Evolutionary conservation across 2,113 vertebrate species (phyloP), one percentile per base, ranked within the genome.

Genomic region (Alaudala cheleensis): DNA sequence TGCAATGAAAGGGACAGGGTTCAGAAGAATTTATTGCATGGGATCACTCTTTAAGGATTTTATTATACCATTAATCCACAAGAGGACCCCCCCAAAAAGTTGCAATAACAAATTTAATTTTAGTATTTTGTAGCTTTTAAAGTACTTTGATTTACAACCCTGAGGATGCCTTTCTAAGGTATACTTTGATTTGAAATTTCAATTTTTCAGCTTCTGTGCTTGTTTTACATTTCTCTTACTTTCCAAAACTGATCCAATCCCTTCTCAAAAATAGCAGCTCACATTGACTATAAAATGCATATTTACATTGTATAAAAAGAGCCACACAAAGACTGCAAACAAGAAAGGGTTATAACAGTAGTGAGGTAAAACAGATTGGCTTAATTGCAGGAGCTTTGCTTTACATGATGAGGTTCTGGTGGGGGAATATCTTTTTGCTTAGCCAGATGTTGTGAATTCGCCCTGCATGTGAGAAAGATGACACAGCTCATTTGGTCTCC

Each of bases 371-470:
- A 67, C 44, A 87, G 70, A 87, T 28, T 93, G 61, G 65, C 69
- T 93, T 87, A 85, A 92, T 93, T 91, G 72, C 77, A 89, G 73
- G 81, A 80, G 70, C 53, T 95, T 91, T 84, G 61, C 73, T 93
- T 88, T 81, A 49, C 81, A 39, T 72, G 69, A 92, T 89, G 86
- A 94, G 56, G 44, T 92, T 95, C 71, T 94, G 80, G 61, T 95
- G 92, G 64, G 81, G 83, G 69, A 90, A 10, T 89, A 37, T 57
- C 83, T 93, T 81, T 81, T 87, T 89, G 61, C 83, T 96, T 71
- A 91, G 28, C 91, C 94, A 96, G 89, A 34, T 91, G 93, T 78
- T 88, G 56, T 93, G 86, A 76, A 56, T 91, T 93, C 91, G 54
- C 65, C 58, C 56, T 61, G 42, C 28, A 44, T 81, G 56, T 42